phyloP scores from a whole-genome alignment of 2,113 vertebrate genomes.

The Ochotona curzoniae region DNA sequence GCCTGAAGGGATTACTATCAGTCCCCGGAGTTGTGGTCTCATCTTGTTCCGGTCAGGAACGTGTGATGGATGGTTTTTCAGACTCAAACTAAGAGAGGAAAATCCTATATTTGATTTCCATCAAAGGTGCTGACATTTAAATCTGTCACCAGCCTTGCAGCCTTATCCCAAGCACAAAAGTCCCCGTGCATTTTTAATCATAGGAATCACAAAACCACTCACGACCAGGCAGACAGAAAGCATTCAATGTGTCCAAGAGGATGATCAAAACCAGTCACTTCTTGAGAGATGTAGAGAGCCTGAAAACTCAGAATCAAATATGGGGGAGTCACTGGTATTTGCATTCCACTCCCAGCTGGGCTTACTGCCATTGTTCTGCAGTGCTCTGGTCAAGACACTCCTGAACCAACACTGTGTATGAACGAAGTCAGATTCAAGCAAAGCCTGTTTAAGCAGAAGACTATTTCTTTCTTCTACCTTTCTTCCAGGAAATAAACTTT shows the following conservation, averaged over 20 bases:
- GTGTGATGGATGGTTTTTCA: not conserved
- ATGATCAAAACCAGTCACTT: not conserved
- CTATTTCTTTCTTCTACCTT: conserved; percentile 38
- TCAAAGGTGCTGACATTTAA: not conserved
- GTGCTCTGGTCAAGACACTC: conserved; percentile 14
- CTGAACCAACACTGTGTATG: not conserved
- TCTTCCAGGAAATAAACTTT: conserved; percentile 55
- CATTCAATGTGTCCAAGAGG: not conserved
- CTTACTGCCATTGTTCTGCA: not conserved
- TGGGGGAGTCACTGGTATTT: not conserved
- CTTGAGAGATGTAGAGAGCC: conserved; percentile 24
- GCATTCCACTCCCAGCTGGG: rapidly evolving
- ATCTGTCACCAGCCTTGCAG: not conserved
- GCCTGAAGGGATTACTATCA: conserved; percentile 33
- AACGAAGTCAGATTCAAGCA: conserved; percentile 47
- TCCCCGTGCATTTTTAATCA: conserved; percentile 74
- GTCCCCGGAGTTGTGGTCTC: conserved; percentile 33
- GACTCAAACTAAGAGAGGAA: conserved; percentile 13
- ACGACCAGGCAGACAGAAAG: not conserved
- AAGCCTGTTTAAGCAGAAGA: conserved; percentile 56
- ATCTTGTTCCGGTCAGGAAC: not conserved
- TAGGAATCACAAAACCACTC: conserved; percentile 34
- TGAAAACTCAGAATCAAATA: conserved; percentile 23
- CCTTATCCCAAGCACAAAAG: conserved; percentile 51
- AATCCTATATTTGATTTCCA: not conserved